These are phyloP conservation scores for Falcunculus frontatus DNA, from an alignment of 2,113 vertebrate species.

Conservation along the genomic window DNA sequence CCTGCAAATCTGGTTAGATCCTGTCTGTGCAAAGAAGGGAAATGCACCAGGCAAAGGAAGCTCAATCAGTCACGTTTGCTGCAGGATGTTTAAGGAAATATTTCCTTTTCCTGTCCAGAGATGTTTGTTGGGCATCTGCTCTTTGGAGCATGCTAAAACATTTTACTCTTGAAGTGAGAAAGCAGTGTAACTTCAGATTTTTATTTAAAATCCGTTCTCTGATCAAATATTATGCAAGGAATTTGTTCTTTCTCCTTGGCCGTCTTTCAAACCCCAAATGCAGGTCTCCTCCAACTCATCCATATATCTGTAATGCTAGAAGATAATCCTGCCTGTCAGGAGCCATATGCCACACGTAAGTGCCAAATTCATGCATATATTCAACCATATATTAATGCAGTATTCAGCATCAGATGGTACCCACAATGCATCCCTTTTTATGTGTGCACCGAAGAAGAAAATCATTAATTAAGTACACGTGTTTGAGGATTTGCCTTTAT, in stretches of 20 bases:
- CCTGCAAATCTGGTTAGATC: constrained; percentile 52
- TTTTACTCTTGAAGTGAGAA: background rate
- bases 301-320: background rate
- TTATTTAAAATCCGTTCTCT: background rate
- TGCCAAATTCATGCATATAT: background rate
- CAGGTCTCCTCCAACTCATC: background rate
- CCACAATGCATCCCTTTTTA: background rate
- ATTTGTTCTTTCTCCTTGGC: background rate
- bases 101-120: constrained; percentile 61
- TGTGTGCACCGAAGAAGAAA: background rate
- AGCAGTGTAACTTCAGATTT: background rate
- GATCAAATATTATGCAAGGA: background rate
- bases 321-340: background rate
- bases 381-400: background rate
- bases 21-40: constrained; percentile 51
- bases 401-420: background rate
- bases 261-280: background rate
- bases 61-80: constrained; percentile 48
- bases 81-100: constrained; percentile 68
- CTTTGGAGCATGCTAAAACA: background rate
- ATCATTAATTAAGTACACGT: background rate
- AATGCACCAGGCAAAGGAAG: constrained; percentile 55
- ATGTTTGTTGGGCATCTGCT: constrained; percentile 44
- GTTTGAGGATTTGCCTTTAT: background rate
- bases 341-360: background rate